phyloP scores from a whole-genome alignment of 2,888 invertebrate genomes.

The Andrena bicolor region DNA sequence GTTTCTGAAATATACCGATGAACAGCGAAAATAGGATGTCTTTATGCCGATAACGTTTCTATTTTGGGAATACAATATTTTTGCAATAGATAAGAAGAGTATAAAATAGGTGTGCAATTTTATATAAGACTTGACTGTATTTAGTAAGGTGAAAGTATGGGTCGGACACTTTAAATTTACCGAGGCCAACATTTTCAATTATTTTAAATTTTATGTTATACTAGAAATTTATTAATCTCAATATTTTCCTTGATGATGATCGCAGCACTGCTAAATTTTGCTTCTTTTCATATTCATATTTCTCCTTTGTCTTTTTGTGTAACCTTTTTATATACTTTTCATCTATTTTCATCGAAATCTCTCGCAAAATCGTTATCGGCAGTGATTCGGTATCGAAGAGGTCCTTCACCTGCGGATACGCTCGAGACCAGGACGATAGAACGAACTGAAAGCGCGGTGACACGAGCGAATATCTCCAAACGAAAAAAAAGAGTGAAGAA shows the following conservation, averaged over 20 bases:
- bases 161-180: too few relatives aligned
- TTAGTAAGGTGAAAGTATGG: too few relatives aligned
- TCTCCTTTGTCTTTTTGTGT: not conserved
- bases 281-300: too few relatives aligned
- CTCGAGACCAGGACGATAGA: slow-evolving; percentile 66
- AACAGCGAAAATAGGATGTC: not conserved
- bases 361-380: slow-evolving; percentile 45
- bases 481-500: slow-evolving; percentile 73
- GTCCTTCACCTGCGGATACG: slow-evolving; percentile 64
- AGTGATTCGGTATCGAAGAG: slow-evolving; percentile 29
- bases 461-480: slow-evolving; percentile 59
- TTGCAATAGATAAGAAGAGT: not conserved
- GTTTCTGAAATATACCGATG: not conserved
- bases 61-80: not conserved
- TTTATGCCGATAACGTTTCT: slow-evolving; percentile 41
- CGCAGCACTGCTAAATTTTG: too few relatives aligned
- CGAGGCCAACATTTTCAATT: too few relatives aligned
- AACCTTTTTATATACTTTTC: not conserved
- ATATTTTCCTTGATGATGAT: too few relatives aligned
- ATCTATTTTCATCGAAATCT: not conserved
- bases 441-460: slow-evolving; percentile 55
- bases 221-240: too few relatives aligned
- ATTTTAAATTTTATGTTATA: too few relatives aligned
- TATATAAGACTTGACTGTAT: not conserved
- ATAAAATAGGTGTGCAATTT: not conserved